Evolutionary conservation across 2,888 invertebrate species (phyloP), one percentile per base, ranked within the genome.

Genomic region (Apodemia duryi): DNA sequence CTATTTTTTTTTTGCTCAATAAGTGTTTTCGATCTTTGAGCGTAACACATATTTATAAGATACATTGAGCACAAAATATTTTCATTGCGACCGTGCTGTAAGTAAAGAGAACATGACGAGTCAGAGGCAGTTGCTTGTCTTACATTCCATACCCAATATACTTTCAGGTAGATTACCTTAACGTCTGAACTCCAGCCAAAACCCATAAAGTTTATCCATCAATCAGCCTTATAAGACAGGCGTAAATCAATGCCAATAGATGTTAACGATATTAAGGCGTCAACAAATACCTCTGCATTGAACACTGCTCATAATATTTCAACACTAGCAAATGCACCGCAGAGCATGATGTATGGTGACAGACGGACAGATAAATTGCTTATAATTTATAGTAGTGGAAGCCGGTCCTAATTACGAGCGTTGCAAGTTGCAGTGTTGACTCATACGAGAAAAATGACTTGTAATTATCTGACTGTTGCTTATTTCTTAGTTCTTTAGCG

Each of bases 361-460:
- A 87, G 84, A 85, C 84, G 75, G 89, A 88, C 90, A 85, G 85
- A 90, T 90, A 89, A 90, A 91, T 91, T 88, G 87, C 89, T 86
- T 80, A 87, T 85, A 89, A 90, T 91, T 91, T 91, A 91, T 88
- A 81, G 82, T 83, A 78, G 64, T 85, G 79, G 84, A 84, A 85
- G 84, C 82, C 80, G 82, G 79, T 81, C 82, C 86, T 88, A 88
- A 88, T 88, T 87, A 87, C 82, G 70, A 79, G 81, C 78, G 79
- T 80, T 73, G 80, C 79, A 80, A 78, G 79, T 80, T 73, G 80
- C 79, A 72, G 74, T 76, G 75, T 77, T 78, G 79, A 79, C 76
- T 82, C 77, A 76, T 71, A 63, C 63, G 73, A 73, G 73, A 74
- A 74, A 75, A 75, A 74, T 74, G 72, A 73, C 74, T 73, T 72